Evolutionary conservation across 2,113 vertebrate genomes (phyloP).

Genomic region (Azemiops feae): DNA sequence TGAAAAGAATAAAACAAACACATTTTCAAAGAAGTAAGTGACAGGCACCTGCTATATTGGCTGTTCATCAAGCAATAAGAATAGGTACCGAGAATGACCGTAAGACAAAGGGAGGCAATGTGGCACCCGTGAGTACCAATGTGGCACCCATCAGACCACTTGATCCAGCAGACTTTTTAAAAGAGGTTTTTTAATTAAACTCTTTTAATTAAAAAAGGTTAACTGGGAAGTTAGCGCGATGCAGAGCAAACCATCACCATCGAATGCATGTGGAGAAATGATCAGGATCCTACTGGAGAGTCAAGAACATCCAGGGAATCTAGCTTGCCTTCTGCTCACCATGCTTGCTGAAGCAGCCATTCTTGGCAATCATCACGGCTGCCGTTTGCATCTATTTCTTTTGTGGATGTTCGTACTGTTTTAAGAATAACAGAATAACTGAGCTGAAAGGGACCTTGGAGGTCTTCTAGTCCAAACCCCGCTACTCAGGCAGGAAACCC

Average conservation of each 20-base stretch:
- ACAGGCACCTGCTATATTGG: constrained; percentile 51
- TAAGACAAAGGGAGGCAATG: background rate
- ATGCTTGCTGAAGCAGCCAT: background rate
- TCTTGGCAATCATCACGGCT: background rate
- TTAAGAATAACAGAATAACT: background rate
- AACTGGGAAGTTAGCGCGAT: background rate
- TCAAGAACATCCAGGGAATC: background rate
- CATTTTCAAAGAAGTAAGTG: constrained; percentile 51
- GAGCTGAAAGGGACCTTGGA: no score
- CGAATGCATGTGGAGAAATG: background rate
- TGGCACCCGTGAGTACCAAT: background rate
- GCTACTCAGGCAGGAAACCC: background rate
- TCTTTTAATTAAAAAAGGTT: background rate
- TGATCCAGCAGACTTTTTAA: background rate
- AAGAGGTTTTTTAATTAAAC: background rate
- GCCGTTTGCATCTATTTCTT: background rate
- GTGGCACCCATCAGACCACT: background rate
- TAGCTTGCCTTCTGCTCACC: background rate
- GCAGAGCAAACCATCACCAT: background rate
- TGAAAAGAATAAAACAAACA: background rate
- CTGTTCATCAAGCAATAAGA: constrained; percentile 34
- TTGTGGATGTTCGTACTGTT: background rate
- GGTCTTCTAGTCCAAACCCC: background rate
- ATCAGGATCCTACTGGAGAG: background rate
- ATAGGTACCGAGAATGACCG: constrained; percentile 6